A percentile compares a stretch with the other conserved stretches of the same genome.
Conservation (phyloP, 2,797 vertebrate species). For the Brotula barbata region DNA sequence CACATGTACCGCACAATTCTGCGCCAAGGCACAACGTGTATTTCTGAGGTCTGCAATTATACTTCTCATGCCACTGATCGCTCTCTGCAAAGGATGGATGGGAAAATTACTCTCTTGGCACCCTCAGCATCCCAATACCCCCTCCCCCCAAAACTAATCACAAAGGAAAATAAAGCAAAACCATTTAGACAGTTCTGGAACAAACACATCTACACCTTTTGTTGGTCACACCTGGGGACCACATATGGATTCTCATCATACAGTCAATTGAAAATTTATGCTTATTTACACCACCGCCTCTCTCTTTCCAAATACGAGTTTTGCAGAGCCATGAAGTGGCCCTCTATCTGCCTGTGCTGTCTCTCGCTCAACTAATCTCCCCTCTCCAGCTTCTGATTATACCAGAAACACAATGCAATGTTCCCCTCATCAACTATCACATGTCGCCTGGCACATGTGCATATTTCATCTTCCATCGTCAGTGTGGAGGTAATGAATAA, state of each 20-base stretch:
- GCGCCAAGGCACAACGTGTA: slow-evolving; percentile 67
- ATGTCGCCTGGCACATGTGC: slow-evolving; percentile 36
- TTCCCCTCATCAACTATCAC: slow-evolving; percentile 58
- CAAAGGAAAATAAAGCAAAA: slow-evolving; percentile 72
- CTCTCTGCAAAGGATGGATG: slow-evolving; percentile 67
- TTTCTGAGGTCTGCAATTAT: slow-evolving; percentile 77
- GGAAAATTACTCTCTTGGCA: slow-evolving; percentile 75
- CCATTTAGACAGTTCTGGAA: slow-evolving; percentile 72
- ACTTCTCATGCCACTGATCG: slow-evolving; percentile 24
- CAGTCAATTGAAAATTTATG: slow-evolving; percentile 73
- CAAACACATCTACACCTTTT: slow-evolving; percentile 73
- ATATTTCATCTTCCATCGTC: slow-evolving; percentile 65
- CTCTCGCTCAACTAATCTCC: slow-evolving; percentile 53
- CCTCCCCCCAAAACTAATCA: slow-evolving; percentile 52
- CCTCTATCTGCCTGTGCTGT: slow-evolving; percentile 48
- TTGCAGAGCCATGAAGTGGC: slow-evolving; percentile 52
- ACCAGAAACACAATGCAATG: slow-evolving; percentile 53
- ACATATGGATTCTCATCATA: slow-evolving; percentile 75
- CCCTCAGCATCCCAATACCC: slow-evolving; percentile 60
- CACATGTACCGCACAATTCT: slow-evolving; percentile 37
- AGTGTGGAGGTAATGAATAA: slow-evolving; percentile 72
- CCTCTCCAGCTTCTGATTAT: slow-evolving; percentile 52
- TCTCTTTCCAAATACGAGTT: slow-evolving; percentile 55
- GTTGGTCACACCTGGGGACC: slow-evolving; percentile 78
- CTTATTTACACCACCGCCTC: slow-evolving; percentile 70